Conservation (phyloP, 2,888 invertebrate genomes). For the Yponomeuta malinellus region DNA sequence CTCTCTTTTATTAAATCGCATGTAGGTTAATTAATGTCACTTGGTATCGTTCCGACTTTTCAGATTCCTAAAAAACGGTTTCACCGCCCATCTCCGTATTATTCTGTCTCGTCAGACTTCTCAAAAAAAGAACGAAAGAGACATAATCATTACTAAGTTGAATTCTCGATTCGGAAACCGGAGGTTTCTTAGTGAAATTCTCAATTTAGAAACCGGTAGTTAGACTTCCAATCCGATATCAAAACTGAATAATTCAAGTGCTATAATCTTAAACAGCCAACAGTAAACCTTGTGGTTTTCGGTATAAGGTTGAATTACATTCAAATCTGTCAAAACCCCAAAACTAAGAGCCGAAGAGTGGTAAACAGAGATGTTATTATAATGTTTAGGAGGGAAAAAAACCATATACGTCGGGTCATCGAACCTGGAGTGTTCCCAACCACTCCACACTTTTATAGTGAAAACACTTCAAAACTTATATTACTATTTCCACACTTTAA, state of each 20-base stretch:
- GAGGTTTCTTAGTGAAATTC: too few relatives aligned
- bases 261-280: background rate
- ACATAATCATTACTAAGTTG: too few relatives aligned
- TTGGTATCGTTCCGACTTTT: too few relatives aligned
- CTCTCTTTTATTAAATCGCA: too few relatives aligned
- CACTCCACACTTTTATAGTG: slow-evolving; percentile 71
- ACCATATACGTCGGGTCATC: slow-evolving; percentile 44
- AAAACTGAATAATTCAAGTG: background rate
- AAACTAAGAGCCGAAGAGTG: background rate
- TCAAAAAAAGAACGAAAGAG: too few relatives aligned
- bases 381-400: slow-evolving; percentile 47
- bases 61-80: too few relatives aligned
- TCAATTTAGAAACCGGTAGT: too few relatives aligned
- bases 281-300: background rate
- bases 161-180: too few relatives aligned
- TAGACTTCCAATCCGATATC: too few relatives aligned
- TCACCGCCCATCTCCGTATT: too few relatives aligned
- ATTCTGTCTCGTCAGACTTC: too few relatives aligned
- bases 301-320: background rate
- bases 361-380: slow-evolving; percentile 63
- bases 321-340: background rate
- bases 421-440: slow-evolving; percentile 62
- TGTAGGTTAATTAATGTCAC: too few relatives aligned
- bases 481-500: slow-evolving; percentile 74
- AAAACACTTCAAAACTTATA: slow-evolving; percentile 74